phyloP scores from a whole-genome alignment of 2,797 vertebrate genomes.

The Sardinella longiceps region DNA sequence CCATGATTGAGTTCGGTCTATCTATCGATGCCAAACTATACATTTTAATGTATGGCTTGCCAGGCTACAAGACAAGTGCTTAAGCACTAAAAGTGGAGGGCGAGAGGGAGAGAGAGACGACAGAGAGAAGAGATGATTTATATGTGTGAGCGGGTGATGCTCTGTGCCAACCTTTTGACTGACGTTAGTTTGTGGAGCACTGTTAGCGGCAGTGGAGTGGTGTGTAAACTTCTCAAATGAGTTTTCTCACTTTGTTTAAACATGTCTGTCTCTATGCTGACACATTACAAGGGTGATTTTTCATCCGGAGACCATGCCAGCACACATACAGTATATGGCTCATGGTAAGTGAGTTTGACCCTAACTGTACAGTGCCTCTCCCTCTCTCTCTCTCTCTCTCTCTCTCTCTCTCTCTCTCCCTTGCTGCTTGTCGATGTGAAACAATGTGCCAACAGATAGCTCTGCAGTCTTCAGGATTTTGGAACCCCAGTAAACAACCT shows the following conservation, averaged over 20 bases:
- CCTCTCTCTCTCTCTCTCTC: background rate
- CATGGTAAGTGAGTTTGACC: background rate
- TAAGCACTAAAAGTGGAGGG: background rate
- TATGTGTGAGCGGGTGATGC: constrained; percentile 15
- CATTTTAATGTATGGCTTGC: too few species aligned
- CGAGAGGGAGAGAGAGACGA: constrained; percentile 11
- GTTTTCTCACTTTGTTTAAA: constrained; percentile 59
- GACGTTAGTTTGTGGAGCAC: constrained; percentile 53
- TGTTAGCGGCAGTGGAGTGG: constrained; percentile 59
- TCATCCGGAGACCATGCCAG: constrained; percentile 51
- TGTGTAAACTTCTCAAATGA: constrained; percentile 66
- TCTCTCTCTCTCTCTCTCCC: background rate
- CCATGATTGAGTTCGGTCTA: too few species aligned
- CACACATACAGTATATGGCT: constrained; percentile 26
- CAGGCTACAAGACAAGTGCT: too few species aligned
- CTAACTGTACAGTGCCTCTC: background rate
- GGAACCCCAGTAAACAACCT: constrained; percentile 63
- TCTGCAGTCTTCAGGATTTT: constrained; percentile 23
- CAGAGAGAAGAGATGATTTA: background rate
- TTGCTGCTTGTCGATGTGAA: background rate
- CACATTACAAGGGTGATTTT: constrained; percentile 49
- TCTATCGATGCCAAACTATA: too few species aligned
- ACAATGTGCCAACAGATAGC: background rate
- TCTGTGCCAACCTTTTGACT: constrained; percentile 54
- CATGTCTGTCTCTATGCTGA: constrained; percentile 57